Evolutionary conservation across 2,113 vertebrate genomes (phyloP).

Genomic region (Anolis carolinensis): DNA sequence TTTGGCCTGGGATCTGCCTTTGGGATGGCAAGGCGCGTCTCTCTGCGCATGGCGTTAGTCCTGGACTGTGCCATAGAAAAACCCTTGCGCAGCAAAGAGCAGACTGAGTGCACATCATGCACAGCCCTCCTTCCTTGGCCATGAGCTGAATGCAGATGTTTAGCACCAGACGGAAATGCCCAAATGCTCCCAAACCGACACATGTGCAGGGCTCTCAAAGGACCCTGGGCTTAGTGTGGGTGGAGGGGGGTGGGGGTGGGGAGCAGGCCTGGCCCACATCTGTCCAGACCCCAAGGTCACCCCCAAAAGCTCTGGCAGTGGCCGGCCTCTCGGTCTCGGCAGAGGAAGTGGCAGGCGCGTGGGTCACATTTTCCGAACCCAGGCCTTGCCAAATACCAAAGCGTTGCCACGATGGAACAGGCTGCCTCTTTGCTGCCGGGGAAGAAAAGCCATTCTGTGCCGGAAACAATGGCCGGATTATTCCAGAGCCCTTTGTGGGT

Average conservation of each 20-base stretch:
- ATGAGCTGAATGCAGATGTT: no score
- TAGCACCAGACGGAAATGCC: no score
- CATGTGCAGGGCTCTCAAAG: neutral
- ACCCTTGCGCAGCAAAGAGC: no score
- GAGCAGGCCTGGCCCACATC: neutral
- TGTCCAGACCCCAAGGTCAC: neutral
- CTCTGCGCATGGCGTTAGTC: no score
- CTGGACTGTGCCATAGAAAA: no score
- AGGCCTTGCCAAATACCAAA: neutral
- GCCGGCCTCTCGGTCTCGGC: neutral
- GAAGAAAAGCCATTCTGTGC: constrained; percentile 22
- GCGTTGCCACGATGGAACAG: neutral
- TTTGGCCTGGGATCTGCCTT: no score
- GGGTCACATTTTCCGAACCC: constrained; percentile 19
- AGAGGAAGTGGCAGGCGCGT: neutral
- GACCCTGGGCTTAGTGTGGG: neutral
- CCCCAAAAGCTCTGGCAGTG: neutral
- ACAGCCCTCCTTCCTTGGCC: no score
- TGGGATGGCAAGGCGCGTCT: no score
- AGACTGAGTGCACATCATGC: no score
- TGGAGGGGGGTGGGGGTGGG: no score
- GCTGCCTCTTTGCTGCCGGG: neutral
- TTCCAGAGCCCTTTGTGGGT: neutral
- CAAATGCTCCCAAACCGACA: no score
- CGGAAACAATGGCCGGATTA: neutral